Evolutionary conservation across 2,888 invertebrate genomes (phyloP).

Genomic region (Tetranychus truncatus): DNA sequence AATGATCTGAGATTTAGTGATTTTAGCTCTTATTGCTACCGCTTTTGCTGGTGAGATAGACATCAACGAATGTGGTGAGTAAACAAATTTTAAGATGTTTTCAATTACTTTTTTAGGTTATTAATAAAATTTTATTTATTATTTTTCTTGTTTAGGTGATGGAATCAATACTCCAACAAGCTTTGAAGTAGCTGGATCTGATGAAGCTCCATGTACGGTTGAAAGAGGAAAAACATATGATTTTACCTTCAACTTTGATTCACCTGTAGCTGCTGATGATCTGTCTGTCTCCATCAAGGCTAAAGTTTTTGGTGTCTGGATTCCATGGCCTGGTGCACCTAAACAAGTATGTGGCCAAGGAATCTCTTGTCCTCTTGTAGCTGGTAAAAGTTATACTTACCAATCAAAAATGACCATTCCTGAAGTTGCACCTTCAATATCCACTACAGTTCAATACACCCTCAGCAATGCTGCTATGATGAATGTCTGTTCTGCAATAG

Average conservation of each 20-base stretch:
- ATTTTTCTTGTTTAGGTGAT: not conserved
- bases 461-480: not conserved
- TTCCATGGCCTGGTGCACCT: conserved; percentile 1
- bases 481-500: too few species aligned
- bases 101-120: not conserved
- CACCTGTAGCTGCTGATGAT: not conserved
- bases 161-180: not conserved
- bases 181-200: not conserved
- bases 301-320: not conserved
- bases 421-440: not conserved
- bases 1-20: too few species aligned
- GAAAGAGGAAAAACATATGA: not conserved
- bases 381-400: not conserved
- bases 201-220: not conserved
- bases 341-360: not conserved
- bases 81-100: not conserved
- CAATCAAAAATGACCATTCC: not conserved
- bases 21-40: too few species aligned
- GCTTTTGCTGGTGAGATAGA: not conserved
- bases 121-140: not conserved
- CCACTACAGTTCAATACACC: not conserved
- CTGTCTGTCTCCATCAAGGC: not conserved
- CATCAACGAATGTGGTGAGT: not conserved
- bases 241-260: not conserved
- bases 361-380: not conserved